phyloP scores from a whole-genome alignment of 2,888 invertebrate genomes.

The Ecliptopera silaceata region DNA sequence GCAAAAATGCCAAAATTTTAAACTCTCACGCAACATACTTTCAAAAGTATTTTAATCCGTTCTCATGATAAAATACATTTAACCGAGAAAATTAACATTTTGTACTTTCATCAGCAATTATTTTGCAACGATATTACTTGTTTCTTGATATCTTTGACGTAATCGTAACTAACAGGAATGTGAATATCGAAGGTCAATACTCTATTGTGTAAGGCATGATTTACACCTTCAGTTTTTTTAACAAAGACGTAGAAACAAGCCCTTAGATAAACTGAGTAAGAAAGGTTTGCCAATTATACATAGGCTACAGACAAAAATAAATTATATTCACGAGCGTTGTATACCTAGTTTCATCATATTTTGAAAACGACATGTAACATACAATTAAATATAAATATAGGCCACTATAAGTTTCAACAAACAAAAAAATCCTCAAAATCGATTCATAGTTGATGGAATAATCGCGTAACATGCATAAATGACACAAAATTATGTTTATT shows the following conservation, averaged over 20 bases:
- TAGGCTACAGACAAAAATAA: neutral
- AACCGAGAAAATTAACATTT: constrained; percentile 15
- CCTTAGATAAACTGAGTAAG: constrained; percentile 35
- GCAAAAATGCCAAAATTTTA: neutral
- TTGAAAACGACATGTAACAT: too few species aligned
- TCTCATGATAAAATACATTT: neutral
- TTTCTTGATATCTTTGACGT: constrained; percentile 6
- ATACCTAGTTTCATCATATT: too few species aligned
- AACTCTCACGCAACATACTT: constrained; percentile 11
- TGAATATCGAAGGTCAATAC: constrained; percentile 40
- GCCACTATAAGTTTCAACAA: neutral
- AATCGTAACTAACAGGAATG: constrained; percentile 17
- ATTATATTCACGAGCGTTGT: neutral
- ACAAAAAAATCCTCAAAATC: too few species aligned
- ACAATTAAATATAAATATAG: too few species aligned
- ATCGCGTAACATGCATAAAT: too few species aligned
- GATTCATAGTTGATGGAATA: too few species aligned
- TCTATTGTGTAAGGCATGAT: constrained; percentile 38
- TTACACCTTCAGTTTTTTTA: constrained; percentile 22
- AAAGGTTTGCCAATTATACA: constrained; percentile 23
- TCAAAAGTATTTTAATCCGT: constrained; percentile 8
- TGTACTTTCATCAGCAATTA: constrained; percentile 5
- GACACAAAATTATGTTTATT: too few species aligned
- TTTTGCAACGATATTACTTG: constrained; percentile 1
- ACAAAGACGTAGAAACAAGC: constrained; percentile 32